Percentiles rank a stretch among this genome's conserved stretches.
These are phyloP conservation scores for Pomatorhinus ruficollis DNA, from an alignment of 2,113 vertebrate species.

Conservation along the genomic window DNA sequence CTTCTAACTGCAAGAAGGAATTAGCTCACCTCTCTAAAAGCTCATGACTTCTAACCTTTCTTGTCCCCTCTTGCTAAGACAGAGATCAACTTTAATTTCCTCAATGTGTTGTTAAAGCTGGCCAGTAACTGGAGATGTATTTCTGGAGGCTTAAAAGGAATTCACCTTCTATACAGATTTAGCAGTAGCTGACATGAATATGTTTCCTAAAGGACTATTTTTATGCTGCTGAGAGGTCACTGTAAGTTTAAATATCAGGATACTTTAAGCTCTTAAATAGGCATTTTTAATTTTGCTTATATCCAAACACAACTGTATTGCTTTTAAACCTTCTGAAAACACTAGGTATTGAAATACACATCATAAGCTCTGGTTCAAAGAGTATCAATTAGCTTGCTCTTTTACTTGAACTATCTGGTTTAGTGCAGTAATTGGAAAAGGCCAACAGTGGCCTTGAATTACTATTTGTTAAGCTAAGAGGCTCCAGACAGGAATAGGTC, in stretches of 20 bases:
- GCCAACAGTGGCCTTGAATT: conserved; percentile 1
- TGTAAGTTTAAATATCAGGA: conserved; percentile 39
- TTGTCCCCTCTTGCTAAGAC: neutral
- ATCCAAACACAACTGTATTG: neutral
- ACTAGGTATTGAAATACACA: neutral
- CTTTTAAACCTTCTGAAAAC: conserved; percentile 10
- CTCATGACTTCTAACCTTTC: conserved; percentile 2
- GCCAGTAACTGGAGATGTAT: neutral
- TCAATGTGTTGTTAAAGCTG: conserved; percentile 2
- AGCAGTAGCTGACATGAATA: conserved; percentile 22
- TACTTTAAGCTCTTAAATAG: neutral
- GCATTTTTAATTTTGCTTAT: conserved; percentile 30
- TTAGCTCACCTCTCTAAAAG: conserved; percentile 15
- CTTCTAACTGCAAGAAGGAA: neutral
- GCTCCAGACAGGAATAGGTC: neutral
- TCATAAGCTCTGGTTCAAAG: conserved; percentile 32
- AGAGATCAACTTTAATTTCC: conserved; percentile 34
- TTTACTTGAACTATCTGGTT: conserved; percentile 38
- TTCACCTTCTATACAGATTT: conserved; percentile 30
- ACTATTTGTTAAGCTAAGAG: conserved; percentile 36
- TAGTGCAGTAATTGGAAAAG: neutral
- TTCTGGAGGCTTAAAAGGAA: conserved; percentile 25
- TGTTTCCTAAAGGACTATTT: conserved; percentile 31
- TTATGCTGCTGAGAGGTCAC: conserved; percentile 22
- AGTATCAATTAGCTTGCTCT: conserved; percentile 44